These are phyloP conservation scores for Rhopalosiphum nymphaeae DNA, from an alignment of 2,888 invertebrate genomes.

Conservation along the genomic window DNA sequence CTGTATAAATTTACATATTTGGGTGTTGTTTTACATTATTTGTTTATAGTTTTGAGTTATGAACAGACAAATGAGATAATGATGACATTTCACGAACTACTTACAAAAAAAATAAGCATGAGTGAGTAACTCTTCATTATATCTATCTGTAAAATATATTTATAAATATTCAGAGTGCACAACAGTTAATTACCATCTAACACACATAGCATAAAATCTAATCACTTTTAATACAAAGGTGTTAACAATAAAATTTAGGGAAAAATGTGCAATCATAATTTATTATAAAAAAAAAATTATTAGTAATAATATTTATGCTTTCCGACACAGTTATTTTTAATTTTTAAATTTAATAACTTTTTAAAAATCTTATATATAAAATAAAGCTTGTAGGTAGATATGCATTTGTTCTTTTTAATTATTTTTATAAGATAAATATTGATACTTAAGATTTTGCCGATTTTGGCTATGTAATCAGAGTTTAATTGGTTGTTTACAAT, in stretches of 20 bases:
- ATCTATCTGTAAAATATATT: neutral
- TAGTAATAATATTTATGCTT: neutral
- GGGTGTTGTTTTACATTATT: neutral
- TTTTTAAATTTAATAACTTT: neutral
- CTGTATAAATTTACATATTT: neutral
- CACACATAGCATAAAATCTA: neutral
- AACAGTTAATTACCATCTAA: neutral
- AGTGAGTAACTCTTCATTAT: conserved; percentile 21
- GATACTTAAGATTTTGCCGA: neutral
- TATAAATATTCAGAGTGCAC: neutral
- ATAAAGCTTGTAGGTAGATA: neutral
- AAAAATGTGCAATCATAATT: neutral
- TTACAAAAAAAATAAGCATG: conserved; percentile 39
- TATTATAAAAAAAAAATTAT: neutral
- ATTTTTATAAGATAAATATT: neutral
- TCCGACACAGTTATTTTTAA: neutral
- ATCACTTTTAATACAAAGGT: neutral
- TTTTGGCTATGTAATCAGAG: neutral
- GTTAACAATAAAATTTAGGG: neutral
- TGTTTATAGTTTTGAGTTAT: conserved; percentile 43
- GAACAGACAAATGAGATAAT: conserved; percentile 41
- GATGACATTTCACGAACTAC: conserved; percentile 16
- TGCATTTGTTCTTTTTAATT: neutral
- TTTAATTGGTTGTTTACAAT: neutral
- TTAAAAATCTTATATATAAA: neutral